Evolutionary conservation across 2,888 invertebrate genomes (phyloP).

Genomic region (Kuschelorhynchus macadamiae): DNA sequence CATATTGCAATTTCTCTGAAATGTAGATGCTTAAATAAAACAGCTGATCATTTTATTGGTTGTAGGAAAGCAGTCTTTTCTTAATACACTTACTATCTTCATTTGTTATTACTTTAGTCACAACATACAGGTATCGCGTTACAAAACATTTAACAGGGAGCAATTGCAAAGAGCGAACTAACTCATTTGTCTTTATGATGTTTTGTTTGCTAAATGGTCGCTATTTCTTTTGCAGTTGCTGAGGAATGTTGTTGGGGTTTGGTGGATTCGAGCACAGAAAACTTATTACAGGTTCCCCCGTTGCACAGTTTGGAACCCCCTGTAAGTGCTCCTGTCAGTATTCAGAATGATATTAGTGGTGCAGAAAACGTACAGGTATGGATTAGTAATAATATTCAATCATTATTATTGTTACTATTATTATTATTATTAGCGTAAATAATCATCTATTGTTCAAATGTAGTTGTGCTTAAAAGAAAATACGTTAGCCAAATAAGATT

Average conservation of each 20-base stretch:
- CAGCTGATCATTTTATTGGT: too few relatives aligned
- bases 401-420: too few relatives aligned
- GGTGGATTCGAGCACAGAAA: constrained; percentile 70
- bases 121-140: constrained; percentile 17
- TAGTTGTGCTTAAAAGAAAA: too few relatives aligned
- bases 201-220: constrained; percentile 52
- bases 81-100: constrained; percentile 16
- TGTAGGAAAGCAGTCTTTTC: neutral
- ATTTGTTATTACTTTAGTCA: constrained; percentile 16
- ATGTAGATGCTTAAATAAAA: too few relatives aligned
- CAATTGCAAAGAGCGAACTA: constrained; percentile 1
- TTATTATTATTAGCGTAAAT: too few relatives aligned
- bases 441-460: too few relatives aligned
- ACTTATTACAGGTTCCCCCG: constrained; percentile 67
- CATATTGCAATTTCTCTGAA: too few relatives aligned
- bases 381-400: too few relatives aligned
- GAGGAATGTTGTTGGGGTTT: constrained; percentile 69
- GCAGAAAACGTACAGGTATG: constrained; percentile 64
- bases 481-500: too few relatives aligned
- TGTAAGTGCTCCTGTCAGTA: constrained; percentile 34
- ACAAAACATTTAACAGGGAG: constrained; percentile 7
- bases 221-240: constrained; percentile 54
- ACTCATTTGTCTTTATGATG: constrained; percentile 31
- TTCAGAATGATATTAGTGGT: constrained; percentile 33
- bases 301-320: constrained; percentile 57